Conservation (phyloP, 1,140 invertebrate species). For the Cotesia vestalis region DNA sequence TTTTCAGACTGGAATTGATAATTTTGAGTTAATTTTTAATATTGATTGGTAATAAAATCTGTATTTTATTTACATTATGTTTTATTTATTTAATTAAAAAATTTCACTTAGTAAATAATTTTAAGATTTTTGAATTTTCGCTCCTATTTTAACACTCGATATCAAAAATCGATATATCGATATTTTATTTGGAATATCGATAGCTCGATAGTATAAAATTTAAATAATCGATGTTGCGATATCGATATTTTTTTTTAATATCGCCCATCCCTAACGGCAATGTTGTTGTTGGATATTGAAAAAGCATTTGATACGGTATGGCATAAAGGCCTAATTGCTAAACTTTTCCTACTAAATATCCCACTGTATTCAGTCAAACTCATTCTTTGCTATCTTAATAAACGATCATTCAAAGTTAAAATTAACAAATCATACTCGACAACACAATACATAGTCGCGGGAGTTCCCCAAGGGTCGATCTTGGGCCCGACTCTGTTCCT, state of each 20-base stretch:
- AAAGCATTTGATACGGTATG: constrained; percentile 50
- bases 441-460: constrained; percentile 33
- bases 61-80: too few species aligned
- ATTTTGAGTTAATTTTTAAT: too few species aligned
- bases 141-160: constrained; percentile 8
- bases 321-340: too few species aligned
- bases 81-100: too few species aligned
- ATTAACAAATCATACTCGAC: constrained; percentile 27
- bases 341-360: constrained; percentile 13
- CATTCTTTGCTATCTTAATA: constrained; percentile 37
- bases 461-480: constrained; percentile 47
- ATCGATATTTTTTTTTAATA: constrained; percentile 6
- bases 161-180: constrained; percentile 4
- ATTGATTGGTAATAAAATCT: too few species aligned
- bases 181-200: constrained; percentile 2
- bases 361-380: constrained; percentile 39
- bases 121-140: constrained; percentile 7
- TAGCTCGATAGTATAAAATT: not conserved
- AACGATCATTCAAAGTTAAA: constrained; percentile 23
- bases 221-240: constrained; percentile 3
- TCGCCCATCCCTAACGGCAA: constrained; percentile 32
- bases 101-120: not conserved
- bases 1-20: too few species aligned
- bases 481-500: constrained; percentile 44
- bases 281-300: constrained; percentile 49